Conservation (phyloP, 1,140 invertebrate genomes). For the Lineus longissimus region DNA sequence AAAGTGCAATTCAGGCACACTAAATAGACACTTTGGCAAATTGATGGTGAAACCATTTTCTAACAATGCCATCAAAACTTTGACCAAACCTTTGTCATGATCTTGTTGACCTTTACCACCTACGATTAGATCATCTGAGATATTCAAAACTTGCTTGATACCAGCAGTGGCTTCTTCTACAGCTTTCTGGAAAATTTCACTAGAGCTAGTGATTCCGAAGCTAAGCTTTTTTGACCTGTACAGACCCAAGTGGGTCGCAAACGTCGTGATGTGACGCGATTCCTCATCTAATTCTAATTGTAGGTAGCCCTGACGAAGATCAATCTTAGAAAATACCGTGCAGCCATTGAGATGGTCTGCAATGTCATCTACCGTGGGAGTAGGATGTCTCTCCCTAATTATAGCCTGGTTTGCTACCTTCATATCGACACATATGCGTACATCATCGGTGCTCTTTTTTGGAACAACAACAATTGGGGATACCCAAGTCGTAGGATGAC, state of each 20-base stretch:
- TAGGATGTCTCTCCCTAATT: constrained; percentile 29
- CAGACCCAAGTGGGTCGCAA: constrained; percentile 21
- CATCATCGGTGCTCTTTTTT: constrained; percentile 21
- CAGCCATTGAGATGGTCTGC: constrained; percentile 27
- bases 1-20: no score
- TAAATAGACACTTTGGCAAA: no score
- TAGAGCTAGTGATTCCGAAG: constrained; percentile 21
- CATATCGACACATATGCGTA: constrained; percentile 39
- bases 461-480: constrained; percentile 27
- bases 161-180: constrained; percentile 9
- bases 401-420: constrained; percentile 33
- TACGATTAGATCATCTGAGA: no score
- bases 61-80: no score
- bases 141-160: no score
- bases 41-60: no score
- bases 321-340: constrained; percentile 33
- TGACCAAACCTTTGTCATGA: no score
- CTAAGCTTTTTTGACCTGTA: constrained; percentile 18
- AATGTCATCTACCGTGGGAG: constrained; percentile 34
- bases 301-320: constrained; percentile 29
- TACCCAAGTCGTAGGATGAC: constrained; percentile 32
- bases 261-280: constrained; percentile 29
- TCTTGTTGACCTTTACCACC: no score
- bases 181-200: constrained; percentile 19
- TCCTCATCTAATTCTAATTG: constrained; percentile 28